Base-by-base conservation (phyloP, 1,140 invertebrate genomes). In the Pseudoatta argentina region DNA sequence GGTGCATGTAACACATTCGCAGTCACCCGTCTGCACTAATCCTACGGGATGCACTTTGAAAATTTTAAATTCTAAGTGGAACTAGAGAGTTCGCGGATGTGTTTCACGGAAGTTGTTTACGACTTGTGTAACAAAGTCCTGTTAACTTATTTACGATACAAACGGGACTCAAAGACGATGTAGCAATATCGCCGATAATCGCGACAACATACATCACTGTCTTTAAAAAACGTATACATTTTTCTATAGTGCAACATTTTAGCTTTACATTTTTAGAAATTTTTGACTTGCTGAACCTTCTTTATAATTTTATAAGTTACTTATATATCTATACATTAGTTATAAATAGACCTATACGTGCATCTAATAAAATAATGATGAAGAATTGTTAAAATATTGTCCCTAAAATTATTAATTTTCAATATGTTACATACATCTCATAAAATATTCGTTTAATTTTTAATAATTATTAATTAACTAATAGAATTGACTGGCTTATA, bases 101-200 rank as follows among this genome's bases (percentile, higher is more conserved):
- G 34, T 61, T 73, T 48, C 39, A 44, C n/a, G 14, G 51, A 73
- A 73, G 39, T 75, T 83, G 24, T 83, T 27, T 59, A 61, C 39
- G 34, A 57, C 48, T 82, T 82, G 21, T 69, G 66, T 69, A 67
- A 83, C 24, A 27, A 83, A 75, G 21, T 82, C 18, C 0, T 24
- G 39, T 14, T 61, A 73, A 83, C 24, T 83, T 75, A 83, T 83
- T 75, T 44, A 83, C 57, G 55, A 83, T 14, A 73, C 55, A 73
- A 73, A 73, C 24, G 69, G 8, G 39, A 73, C 27, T 51, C 12
- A 1, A 61, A 34, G 57, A 61, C 16, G 34, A 39, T 57, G 55
- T n/a, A 75, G 16, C 55, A 51, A 21, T 72, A 59, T 5, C 24
- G 18, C 0, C 3, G 12, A 69, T 83, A 75, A 83, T n/a, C 6